phyloP scores from a whole-genome alignment of 2,113 vertebrate species.

The Dicrurus megarhynchus region DNA sequence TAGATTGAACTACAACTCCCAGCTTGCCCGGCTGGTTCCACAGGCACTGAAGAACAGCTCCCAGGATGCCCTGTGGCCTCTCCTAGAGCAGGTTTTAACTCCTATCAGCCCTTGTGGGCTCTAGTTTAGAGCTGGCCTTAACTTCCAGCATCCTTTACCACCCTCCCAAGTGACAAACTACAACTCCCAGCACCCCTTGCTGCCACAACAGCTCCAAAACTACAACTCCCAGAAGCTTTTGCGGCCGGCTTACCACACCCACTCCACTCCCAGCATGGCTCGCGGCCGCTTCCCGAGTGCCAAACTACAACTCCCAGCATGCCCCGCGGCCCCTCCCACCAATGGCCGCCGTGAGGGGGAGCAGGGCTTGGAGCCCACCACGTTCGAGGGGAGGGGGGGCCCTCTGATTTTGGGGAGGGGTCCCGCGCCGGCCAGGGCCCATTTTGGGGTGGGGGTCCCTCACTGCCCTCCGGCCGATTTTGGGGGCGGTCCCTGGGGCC shows the following conservation, averaged over 20 bases:
- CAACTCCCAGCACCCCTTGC: neutral
- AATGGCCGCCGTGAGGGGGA: too few relatives aligned
- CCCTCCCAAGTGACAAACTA: neutral
- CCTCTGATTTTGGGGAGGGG: neutral
- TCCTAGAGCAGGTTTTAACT: rapidly evolving
- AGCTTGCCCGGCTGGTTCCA: too few relatives aligned
- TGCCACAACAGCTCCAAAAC: too few relatives aligned
- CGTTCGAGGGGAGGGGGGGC: too few relatives aligned
- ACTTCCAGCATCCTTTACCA: neutral
- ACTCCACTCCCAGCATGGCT: neutral
- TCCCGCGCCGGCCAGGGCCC: too few relatives aligned
- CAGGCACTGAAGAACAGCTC: neutral
- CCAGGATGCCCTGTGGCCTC: neutral
- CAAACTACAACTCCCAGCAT: neutral
- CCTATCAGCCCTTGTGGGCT: rapidly evolving
- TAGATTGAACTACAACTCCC: neutral
- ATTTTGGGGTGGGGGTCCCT: too few relatives aligned
- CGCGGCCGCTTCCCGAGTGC: rapidly evolving
- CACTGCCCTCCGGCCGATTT: too few relatives aligned
- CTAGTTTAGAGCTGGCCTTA: rapidly evolving
- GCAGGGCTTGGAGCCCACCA: too few relatives aligned
- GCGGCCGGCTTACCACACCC: rapidly evolving
- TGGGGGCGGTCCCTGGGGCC: too few relatives aligned
- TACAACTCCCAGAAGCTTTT: neutral
- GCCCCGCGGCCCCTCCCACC: neutral